Evolutionary conservation across 2,797 vertebrate genomes (phyloP), one percentile per base, ranked within the genome.

Genomic region (Paratrypauchen microcephalus): DNA sequence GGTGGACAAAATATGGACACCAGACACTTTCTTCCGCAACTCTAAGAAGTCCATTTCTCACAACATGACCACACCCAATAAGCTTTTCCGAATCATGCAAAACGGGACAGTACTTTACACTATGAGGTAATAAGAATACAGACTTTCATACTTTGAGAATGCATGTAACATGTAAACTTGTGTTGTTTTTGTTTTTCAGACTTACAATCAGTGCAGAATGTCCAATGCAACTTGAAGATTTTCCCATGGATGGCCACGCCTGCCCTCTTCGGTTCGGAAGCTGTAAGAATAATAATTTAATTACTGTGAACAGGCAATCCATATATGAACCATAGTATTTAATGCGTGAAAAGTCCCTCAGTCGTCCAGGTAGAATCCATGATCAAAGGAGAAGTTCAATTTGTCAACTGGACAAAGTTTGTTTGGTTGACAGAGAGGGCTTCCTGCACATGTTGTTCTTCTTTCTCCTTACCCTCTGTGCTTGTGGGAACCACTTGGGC

Each of bases 61-160:
- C 68, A 95, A 95, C 79, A 95, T 90, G 88, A 95, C 94, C 56
- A 90, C 93, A 3, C 94, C 94, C 0, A 95, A 95, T 91, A 94
- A 94, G 85, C 87, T 95, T 57, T 95, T 95, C 72, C 91, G 94
- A 30, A 94, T 95, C 78, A 95, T 94, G 94, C 87, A 94, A 80
- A 94, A 95, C 1, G 94, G 94, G 63, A 95, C 94, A 0, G 91
- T 95, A 24, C 90, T 95, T 54, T 95, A 95, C 87, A 95, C 94
- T 32, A 94, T 95, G 94, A 95, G 91, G 94, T 95, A 78, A 85
- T 32, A 11, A 26, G 30, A 41, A 11, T 11, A 15, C 16, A 13
- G 13, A 45, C 21, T 4, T 3, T 23, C 2, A 13, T 18, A 8
- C 47, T 50, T 19, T 50, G 18, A n/a, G 15, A 45, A 26, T 24